Evolutionary conservation across 2,113 vertebrate species (phyloP).

Genomic region (Syngnathus typhle): DNA sequence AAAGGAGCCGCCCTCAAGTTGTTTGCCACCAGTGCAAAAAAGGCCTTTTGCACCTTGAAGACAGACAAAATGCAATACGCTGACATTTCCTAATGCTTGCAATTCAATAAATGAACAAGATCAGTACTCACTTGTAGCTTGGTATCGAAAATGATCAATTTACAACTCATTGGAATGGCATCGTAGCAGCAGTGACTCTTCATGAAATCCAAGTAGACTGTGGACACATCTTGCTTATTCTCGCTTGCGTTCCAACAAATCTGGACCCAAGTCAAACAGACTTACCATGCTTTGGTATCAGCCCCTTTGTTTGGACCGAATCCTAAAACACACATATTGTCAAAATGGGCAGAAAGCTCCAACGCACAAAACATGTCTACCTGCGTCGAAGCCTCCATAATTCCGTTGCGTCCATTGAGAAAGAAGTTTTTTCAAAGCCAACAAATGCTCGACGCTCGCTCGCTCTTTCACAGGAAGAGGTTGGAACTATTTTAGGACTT

Average conservation of each 20-base stretch:
- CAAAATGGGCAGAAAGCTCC: not conserved
- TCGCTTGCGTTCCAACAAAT: too few species aligned
- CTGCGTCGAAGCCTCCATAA: constrained; percentile 51
- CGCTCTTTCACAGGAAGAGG: constrained; percentile 33
- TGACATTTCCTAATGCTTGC: not conserved
- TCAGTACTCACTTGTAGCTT: constrained; percentile 48
- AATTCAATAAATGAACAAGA: not conserved
- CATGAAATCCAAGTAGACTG: constrained; percentile 90
- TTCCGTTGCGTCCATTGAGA: constrained; percentile 28
- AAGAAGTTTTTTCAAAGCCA: constrained; percentile 16
- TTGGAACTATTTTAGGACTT: constrained; percentile 64
- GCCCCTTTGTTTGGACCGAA: constrained; percentile 22
- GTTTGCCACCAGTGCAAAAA: constrained; percentile 86
- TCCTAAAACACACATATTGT: constrained; percentile 27
- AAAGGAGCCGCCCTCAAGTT: constrained; percentile 86
- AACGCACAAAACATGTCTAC: constrained; percentile 24
- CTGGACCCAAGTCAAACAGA: too few species aligned
- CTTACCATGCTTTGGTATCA: constrained; percentile 23
- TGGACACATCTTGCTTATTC: not conserved
- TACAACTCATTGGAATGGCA: constrained; percentile 87
- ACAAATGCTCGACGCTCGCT: constrained; percentile 16
- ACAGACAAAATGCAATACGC: not conserved
- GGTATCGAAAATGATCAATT: constrained; percentile 68
- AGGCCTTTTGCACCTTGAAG: constrained; percentile 89
- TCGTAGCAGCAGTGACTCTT: constrained; percentile 87